Evolutionary conservation across 2,888 invertebrate species (phyloP), one percentile per base, ranked within the genome.

Genomic region (Pediacus dermestoides): DNA sequence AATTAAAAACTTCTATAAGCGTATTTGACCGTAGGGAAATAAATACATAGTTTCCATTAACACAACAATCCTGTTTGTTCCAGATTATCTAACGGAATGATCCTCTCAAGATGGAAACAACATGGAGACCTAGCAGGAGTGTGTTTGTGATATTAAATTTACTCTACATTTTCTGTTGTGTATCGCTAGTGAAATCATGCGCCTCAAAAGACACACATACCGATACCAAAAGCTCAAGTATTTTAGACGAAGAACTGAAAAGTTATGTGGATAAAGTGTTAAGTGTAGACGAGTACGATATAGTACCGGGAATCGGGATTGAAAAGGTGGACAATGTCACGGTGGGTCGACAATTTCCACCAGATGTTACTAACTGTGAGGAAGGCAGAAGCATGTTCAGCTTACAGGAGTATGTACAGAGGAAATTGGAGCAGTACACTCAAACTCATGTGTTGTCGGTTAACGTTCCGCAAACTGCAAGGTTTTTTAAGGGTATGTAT

Each of bases 381-480:
- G 70, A 7, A 44, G 71, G 12, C 67, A 73, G 56, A 68, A 71
- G 46, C 64, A 65, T 57, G 68, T 66, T 45, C 14, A 71, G 68
- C 0, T 70, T 76, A 34, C 74, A 74, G 52, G 73, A 74, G 31
- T 76, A 79, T 58, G 59, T 81, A 44, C 65, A 75, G 40, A 74
- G 76, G 47, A 78, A 77, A 57, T 66, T 82, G 22, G 74, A 77
- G 49, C 69, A 74, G 50, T 81, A 77, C 57, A 70, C 77, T 2
- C 71, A 75, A 33, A 75, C 71, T 35, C 83, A 79, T 65, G 75
- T 76, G 27, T 58, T 86, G 14, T 77, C 80, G 16, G 76, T 87
- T 4, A 80, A 80, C 55, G 58, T 86, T 31, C 80, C 84, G 0
- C 77, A 81, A 60, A 77, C 81, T 7, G 82, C 81, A 1, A 73